Base-by-base conservation (phyloP, 1,140 invertebrate genomes). In the Hycleus phaleratus region DNA sequence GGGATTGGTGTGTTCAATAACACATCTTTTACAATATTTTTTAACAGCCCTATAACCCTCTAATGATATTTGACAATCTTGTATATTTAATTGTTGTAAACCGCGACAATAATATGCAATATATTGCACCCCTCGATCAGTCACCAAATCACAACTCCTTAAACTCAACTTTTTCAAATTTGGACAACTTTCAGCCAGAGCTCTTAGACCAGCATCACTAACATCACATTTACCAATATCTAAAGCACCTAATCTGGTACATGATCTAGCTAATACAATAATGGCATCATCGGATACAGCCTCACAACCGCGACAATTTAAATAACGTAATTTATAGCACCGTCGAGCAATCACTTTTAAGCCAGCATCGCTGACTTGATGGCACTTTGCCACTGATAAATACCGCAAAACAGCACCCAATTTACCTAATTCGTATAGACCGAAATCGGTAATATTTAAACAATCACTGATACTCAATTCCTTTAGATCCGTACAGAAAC, bases 1-100 rank as follows among this genome's bases (percentile, higher is more conserved):
- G 45, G 92, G 92, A 76, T 96, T 95, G 0, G 91, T 95, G 68
- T 96, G 92, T 73, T 95, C 92, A 62, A 95, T 95, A 51, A 95
- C 87, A 73, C 92, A 95, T 62, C 88, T 76, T 66, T 91, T 88
- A 72, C 92, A 95, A 70, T 90, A 93, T 68, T 89, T 90, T 71
- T 94, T 94, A 11, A 96, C 90, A 2, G 90, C 89, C 64, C 88
- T 78, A 72, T 94, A 95, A 0, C 92, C 92, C 66, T 93, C 84
- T 26, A 90, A 75, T 0, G 91, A 90, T 49, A 94, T 87, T 61
- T 87, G 85, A 63, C 91, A 94, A 73, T 95, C 92, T 68, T 94
- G 91, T 52, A 95, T 93, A 70, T 95, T 95, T 0, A 95, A 77
- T 68, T 94, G 91, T 50, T 91, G 88, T 3, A 95, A 75, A 0